These are phyloP conservation scores for Xenentodon cancila DNA, from an alignment of 2,797 vertebrate species.

Conservation along the genomic window DNA sequence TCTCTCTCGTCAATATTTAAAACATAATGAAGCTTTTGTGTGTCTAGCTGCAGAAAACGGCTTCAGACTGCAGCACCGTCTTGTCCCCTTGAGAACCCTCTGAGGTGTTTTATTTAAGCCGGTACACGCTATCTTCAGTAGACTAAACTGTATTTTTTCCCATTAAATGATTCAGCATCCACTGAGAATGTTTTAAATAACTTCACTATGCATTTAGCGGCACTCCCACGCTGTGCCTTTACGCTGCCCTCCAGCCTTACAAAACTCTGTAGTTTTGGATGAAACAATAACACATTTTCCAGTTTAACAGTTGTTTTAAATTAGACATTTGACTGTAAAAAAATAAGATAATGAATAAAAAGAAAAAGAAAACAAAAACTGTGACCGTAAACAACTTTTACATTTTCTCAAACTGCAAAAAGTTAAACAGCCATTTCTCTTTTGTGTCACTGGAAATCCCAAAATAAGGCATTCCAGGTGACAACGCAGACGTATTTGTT, in stretches of 20 bases:
- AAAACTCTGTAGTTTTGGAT: conserved; percentile 31
- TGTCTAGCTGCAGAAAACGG: conserved; percentile 1
- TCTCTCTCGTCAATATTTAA: conserved; percentile 45
- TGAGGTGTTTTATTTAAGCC: conserved; percentile 35
- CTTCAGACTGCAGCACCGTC: conserved; percentile 11
- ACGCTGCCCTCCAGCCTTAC: conserved; percentile 22
- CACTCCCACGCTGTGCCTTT: conserved; percentile 43
- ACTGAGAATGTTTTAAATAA: conserved; percentile 33
- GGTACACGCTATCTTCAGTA: conserved; percentile 51
- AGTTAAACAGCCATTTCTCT: too few relatives aligned
- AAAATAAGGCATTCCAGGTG: too few relatives aligned
- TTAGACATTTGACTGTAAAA: background rate
- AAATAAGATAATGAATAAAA: background rate
- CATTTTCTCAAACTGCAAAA: too few relatives aligned
- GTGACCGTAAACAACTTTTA: too few relatives aligned
- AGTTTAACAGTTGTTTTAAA: too few relatives aligned
- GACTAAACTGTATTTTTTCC: conserved; percentile 69
- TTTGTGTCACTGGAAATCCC: too few relatives aligned
- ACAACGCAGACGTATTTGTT: too few relatives aligned
- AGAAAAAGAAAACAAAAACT: too few relatives aligned
- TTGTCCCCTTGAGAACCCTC: conserved; percentile 39
- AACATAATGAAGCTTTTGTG: conserved; percentile 36
- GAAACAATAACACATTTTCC: conserved; percentile 15
- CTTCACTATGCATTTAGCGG: conserved; percentile 28
- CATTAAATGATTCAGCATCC: conserved; percentile 25